Evolutionary conservation across 2,797 vertebrate genomes (phyloP), one percentile per base, ranked within the genome.

Genomic region (Lepus oiostolus): DNA sequence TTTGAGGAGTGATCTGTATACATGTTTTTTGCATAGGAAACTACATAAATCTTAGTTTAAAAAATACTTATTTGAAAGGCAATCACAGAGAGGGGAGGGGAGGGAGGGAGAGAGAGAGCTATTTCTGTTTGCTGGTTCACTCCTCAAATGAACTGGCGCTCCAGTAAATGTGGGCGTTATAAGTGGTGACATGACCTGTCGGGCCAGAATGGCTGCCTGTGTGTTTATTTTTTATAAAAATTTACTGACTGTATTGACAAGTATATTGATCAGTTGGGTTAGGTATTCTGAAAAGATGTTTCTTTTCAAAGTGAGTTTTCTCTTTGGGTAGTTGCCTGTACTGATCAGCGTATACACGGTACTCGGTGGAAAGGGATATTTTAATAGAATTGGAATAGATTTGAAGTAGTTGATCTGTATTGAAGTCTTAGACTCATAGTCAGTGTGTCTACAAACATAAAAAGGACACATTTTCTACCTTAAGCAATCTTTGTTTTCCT

Each of bases 401-500:
- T 26, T 77, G 70, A 90, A 74, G 70, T 63, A 77, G 54, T 21
- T 24, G 10, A 3, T 35, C 24, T 93, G 0, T 54, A 11, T 47
- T 75, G 58, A 12, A 60, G 12, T 62, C 71, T 32, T 52, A 28
- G n/a, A 22, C 42, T 83, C 54, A 32, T 17, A 71, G 82, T 16
- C 17, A 30, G 7, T 35, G 11, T 81, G 21, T 50, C 35, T 62
- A 24, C 11, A 85, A 17, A 42, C 35, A 30, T 2, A 10, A 21
- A n/a, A 71, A 38, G 30, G 93, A 7, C 7, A 70, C 22, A 58
- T 91, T 2, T 91, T 79, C 47, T 62, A 71, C 2, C 2, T 71
- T 87, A 0, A 77, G 22, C 1, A 68, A 67, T 60, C 77, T 94
- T 94, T 22, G 32, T 1, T 97, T 79, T 89, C 76, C 96, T 92